A percentile compares a stretch with the other conserved stretches of the same genome.
phyloP scores from a whole-genome alignment of 2,797 vertebrate genomes.

The Notolepis coatsorum region DNA sequence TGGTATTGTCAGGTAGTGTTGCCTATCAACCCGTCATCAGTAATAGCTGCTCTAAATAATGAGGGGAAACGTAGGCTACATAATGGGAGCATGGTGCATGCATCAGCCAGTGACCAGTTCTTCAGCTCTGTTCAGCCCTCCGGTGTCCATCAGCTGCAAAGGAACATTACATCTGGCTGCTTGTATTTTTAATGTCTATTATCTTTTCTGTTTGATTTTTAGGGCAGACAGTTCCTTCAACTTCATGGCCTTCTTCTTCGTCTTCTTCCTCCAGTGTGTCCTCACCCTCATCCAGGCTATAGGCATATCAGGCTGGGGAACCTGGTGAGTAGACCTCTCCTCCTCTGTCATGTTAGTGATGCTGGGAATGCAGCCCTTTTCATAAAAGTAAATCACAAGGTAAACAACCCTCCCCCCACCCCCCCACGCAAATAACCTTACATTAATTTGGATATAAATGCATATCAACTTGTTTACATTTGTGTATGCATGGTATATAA shows the following conservation, averaged over 20 bases:
- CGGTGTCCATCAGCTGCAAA: no score
- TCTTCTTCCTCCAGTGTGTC: slow-evolving; percentile 92
- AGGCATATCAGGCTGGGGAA: slow-evolving; percentile 90
- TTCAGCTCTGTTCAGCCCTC: no score
- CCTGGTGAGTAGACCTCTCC: slow-evolving; percentile 83
- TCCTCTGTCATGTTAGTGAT: no score
- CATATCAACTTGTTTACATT: neutral
- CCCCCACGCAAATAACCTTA: no score
- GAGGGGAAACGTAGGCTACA: no score
- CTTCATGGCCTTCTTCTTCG: slow-evolving; percentile 97
- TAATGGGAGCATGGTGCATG: no score
- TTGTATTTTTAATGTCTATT: slow-evolving; percentile 15
- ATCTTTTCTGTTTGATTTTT: slow-evolving; percentile 13
- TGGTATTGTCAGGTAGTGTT: no score
- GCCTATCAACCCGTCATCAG: no score
- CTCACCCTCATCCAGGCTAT: slow-evolving; percentile 87
- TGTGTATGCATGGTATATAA: neutral
- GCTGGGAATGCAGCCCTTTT: neutral
- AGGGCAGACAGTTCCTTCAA: slow-evolving; percentile 98
- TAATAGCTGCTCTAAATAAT: no score
- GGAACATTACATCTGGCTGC: neutral
- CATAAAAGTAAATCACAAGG: neutral
- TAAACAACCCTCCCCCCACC: neutral
- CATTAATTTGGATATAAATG: neutral
- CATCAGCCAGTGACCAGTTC: no score